Conservation (phyloP, 64 coral and sea anemone species). For the Montipora capricornis region DNA sequence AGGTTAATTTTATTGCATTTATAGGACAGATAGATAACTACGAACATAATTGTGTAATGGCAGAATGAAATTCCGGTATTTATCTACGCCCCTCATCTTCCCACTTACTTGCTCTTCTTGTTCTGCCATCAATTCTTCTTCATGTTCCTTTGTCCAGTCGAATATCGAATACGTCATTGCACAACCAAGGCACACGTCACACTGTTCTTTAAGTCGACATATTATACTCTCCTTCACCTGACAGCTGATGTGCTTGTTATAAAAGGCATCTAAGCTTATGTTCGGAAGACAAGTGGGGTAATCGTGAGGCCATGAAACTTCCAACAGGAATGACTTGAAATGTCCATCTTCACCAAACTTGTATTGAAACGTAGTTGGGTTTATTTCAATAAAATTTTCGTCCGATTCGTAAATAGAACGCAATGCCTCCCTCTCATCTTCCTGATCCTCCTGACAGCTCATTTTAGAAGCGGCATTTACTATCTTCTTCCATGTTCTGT, state of each 20-base stretch:
- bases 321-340: conserved; percentile 90
- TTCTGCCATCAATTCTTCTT: conserved; percentile 81
- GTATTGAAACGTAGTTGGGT: conserved; percentile 92
- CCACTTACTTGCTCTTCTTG: conserved; percentile 52
- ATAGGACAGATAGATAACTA: too few species aligned
- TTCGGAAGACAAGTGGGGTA: conserved; percentile 84
- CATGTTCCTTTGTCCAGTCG: conserved; percentile 93
- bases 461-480: conserved; percentile 32
- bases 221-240: conserved; percentile 78
- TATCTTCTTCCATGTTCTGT: too few species aligned
- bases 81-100: neutral
- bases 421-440: conserved; percentile 94
- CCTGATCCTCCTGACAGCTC: conserved; percentile 88
- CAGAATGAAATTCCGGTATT: too few species aligned
- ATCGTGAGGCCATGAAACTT: conserved; percentile 79
- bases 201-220: conserved; percentile 81
- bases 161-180: conserved; percentile 96
- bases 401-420: conserved; percentile 97
- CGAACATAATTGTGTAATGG: too few species aligned
- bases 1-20: too few species aligned
- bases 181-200: conserved; percentile 72
- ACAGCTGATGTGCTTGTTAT: conserved; percentile 87
- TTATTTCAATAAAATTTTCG: conserved; percentile 89
- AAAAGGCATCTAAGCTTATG: conserved; percentile 91
- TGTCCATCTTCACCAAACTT: conserved; percentile 96